Base-by-base conservation (phyloP, 1,140 invertebrate genomes). In the Adoxophyes honmai region DNA sequence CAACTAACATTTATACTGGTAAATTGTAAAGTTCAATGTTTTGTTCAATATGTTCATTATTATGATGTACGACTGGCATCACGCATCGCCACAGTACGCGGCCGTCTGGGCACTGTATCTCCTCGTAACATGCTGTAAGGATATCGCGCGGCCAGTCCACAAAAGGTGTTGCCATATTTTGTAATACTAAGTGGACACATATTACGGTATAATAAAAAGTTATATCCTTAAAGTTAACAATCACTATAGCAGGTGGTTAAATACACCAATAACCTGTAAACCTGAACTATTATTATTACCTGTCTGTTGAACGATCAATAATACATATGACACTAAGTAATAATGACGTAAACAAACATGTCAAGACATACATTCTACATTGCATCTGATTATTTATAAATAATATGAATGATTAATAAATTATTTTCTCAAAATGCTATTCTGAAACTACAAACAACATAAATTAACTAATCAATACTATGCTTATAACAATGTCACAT, bases 381-480 rank as follows among this genome's bases (percentile, higher is more conserved):
- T 48, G 42, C 42, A 52, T 52, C 33, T 52, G 33, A 14, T 35
- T n/a, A 13, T 52, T n/a, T 35, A 52, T 52, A 52, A 52, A 52
- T 52, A 52, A 52, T 52, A 28, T 35, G 52, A 68, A 66, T 54
- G 62, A 66, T 55, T 34, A 38, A 70, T 63, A 65, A 69, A 71
- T 68, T 70, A 71, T 67, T 52, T 68, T 69, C 64, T 73, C 70
- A 69, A 71, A 69, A 73, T 57, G 37, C 61, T 73, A 69, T 61
- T 59, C 65, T 60, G 65, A 65, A 56, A 68, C 73, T 81, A 79
- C 68, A 73, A 74, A 78, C 68, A 81, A 78, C 73, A 73, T 78
- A 76, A 76, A 79, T 77, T 79, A 81, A 34, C 33, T 33, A 34
- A 34, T 52, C 65, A 72, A 65, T 69, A 48, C 42, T 48, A 48